Conservation (phyloP, 1,140 invertebrate genomes). For the Aphidius gifuensis region DNA sequence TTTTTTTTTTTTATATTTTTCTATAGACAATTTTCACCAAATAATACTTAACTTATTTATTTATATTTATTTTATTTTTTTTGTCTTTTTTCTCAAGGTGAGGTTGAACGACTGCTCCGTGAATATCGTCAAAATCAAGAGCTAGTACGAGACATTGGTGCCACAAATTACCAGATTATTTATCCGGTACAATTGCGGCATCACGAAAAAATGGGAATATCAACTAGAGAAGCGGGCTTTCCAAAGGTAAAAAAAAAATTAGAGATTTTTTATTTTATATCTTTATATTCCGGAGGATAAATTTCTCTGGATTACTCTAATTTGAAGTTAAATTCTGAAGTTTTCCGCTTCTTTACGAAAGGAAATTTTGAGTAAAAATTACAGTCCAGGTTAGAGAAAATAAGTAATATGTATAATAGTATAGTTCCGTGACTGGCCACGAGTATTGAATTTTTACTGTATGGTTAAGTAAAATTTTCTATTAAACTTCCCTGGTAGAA, state of each 20-base stretch:
- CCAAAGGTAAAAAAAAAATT: constrained; percentile 65
- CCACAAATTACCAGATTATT: constrained; percentile 89
- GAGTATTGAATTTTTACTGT: no score
- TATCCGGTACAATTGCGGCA: constrained; percentile 90
- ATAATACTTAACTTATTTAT: background rate
- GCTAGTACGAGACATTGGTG: constrained; percentile 83
- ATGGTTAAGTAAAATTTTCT: no score
- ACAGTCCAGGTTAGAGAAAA: no score
- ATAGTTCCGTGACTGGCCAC: no score
- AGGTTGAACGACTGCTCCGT: constrained; percentile 82
- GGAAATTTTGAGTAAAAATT: no score
- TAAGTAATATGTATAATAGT: no score
- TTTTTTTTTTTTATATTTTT: constrained; percentile 1
- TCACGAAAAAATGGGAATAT: constrained; percentile 94
- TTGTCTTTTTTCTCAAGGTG: constrained; percentile 60
- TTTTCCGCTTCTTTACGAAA: no score
- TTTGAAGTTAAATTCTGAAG: no score
- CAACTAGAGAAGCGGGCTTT: constrained; percentile 79
- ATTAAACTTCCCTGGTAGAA: no score
- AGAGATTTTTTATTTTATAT: no score
- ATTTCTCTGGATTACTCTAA: no score
- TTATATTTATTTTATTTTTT: constrained; percentile 11
- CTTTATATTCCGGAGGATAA: no score
- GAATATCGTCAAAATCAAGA: constrained; percentile 89
- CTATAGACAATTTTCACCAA: background rate